Conservation (phyloP, 2,888 invertebrate genomes). For the Tetropium fuscum region DNA sequence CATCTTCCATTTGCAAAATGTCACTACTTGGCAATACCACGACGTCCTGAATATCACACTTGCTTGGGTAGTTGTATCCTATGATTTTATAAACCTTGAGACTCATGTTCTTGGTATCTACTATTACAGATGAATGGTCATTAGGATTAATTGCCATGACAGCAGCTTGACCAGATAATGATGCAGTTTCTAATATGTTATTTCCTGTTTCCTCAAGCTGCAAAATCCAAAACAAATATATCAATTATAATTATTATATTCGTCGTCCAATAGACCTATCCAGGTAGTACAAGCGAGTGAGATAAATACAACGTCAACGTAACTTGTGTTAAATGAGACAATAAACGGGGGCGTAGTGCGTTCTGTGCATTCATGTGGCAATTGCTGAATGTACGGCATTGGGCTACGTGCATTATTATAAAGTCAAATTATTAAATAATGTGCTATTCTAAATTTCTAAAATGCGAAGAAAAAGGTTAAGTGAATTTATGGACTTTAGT, state of each 20-base stretch:
- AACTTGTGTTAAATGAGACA: neutral
- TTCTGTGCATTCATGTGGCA: too few relatives aligned
- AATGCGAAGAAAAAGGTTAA: too few relatives aligned
- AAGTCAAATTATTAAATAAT: too few relatives aligned
- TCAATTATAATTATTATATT: neutral
- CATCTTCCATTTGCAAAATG: neutral
- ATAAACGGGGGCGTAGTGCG: too few relatives aligned
- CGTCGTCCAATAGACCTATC: too few relatives aligned
- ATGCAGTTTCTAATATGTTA: neutral
- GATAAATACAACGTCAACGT: too few relatives aligned
- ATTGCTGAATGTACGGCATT: too few relatives aligned
- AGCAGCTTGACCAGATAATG: neutral
- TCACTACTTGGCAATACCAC: neutral
- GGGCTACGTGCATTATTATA: too few relatives aligned
- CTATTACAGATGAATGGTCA: neutral
- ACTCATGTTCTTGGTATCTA: neutral
- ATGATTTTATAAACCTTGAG: neutral
- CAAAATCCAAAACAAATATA: neutral
- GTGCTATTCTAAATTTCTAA: too few relatives aligned
- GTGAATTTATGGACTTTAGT: too few relatives aligned
- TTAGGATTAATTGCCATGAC: neutral
- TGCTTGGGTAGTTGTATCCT: neutral
- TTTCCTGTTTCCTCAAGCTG: slow-evolving; percentile 5
- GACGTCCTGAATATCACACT: neutral
- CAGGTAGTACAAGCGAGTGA: too few relatives aligned